A percentile compares a stretch with the other conserved stretches of the same genome.
Conservation (phyloP, 2,113 vertebrate genomes). For the Forbesichthys agassizii region DNA sequence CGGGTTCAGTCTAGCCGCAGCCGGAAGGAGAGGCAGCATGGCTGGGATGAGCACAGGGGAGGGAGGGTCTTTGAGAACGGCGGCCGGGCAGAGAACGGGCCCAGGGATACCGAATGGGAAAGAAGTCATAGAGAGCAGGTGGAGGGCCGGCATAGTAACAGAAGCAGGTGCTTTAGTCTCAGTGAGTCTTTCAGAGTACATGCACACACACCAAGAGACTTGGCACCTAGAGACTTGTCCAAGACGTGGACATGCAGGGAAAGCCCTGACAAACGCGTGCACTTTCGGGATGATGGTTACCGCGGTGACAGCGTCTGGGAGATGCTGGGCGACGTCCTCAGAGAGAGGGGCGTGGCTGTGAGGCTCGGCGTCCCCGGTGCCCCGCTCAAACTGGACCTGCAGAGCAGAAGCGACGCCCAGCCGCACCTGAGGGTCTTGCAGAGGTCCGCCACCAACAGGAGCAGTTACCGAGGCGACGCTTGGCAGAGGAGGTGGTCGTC, state of each 20-base stretch:
- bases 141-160: conserved; percentile 14
- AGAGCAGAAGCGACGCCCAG: conserved; percentile 52
- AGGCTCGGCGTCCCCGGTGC: conserved; percentile 42
- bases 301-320: conserved; percentile 49
- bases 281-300: conserved; percentile 60
- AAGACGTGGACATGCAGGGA: conserved; percentile 64
- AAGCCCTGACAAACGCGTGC: conserved; percentile 65
- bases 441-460: conserved; percentile 57
- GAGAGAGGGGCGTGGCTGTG: conserved; percentile 68
- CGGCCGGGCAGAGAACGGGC: conserved; percentile 18
- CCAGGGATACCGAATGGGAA: conserved; percentile 12
- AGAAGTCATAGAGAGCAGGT: conserved; percentile 13
- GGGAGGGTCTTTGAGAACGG: conserved; percentile 17
- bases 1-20: conserved; percentile 40
- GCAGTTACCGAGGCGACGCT: conserved; percentile 71
- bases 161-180: conserved; percentile 26
- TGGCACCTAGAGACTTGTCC: conserved; percentile 19
- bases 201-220: conserved; percentile 17
- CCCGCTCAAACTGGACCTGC: conserved; percentile 55
- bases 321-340: conserved; percentile 60
- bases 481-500: conserved; percentile 55
- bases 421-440: conserved; percentile 60
- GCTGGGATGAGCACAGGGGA: conserved; percentile 23
- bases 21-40: conserved; percentile 28
- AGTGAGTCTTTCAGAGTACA: conserved; percentile 50